phyloP scores from a whole-genome alignment of 2,797 vertebrate genomes.

The Natrix natrix region DNA sequence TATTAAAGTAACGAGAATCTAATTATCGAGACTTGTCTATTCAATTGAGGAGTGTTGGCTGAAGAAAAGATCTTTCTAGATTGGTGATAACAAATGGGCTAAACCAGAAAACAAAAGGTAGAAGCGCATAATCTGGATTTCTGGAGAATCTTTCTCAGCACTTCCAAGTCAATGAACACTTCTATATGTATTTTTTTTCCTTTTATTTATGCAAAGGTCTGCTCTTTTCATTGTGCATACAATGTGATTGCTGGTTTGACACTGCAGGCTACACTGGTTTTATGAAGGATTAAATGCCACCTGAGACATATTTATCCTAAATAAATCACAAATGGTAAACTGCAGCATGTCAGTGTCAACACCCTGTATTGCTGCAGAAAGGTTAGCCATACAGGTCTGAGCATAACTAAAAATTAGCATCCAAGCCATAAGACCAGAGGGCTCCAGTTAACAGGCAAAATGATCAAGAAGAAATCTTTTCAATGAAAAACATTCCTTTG shows the following conservation, averaged over 20 bases:
- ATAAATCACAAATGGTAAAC: slow-evolving; percentile 78
- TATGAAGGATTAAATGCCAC: slow-evolving; percentile 82
- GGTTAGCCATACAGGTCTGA: slow-evolving; percentile 73
- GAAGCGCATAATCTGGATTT: slow-evolving; percentile 55
- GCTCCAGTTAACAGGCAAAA: slow-evolving; percentile 63
- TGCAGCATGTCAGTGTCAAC: slow-evolving; percentile 76
- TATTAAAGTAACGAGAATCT: background rate
- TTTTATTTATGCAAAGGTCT: slow-evolving; percentile 68
- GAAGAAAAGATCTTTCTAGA: slow-evolving; percentile 41
- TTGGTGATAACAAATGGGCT: slow-evolving; percentile 37
- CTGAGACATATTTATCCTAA: slow-evolving; percentile 80
- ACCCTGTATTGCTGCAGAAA: slow-evolving; percentile 72
- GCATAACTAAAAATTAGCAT: slow-evolving; percentile 70
- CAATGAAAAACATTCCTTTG: slow-evolving; percentile 64
- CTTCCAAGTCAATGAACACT: slow-evolving; percentile 61
- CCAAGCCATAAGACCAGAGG: slow-evolving; percentile 62
- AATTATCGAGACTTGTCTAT: slow-evolving; percentile 24
- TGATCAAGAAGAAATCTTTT: slow-evolving; percentile 70
- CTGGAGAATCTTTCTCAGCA: slow-evolving; percentile 46
- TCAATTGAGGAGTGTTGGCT: slow-evolving; percentile 32
- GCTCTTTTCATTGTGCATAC: slow-evolving; percentile 75
- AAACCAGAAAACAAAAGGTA: slow-evolving; percentile 32
- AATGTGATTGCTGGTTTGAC: slow-evolving; percentile 77
- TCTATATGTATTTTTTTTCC: slow-evolving; percentile 14
- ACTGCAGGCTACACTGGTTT: slow-evolving; percentile 78